Conservation (phyloP, 2,797 vertebrate genomes). For the Bovichtus diacanthus region DNA sequence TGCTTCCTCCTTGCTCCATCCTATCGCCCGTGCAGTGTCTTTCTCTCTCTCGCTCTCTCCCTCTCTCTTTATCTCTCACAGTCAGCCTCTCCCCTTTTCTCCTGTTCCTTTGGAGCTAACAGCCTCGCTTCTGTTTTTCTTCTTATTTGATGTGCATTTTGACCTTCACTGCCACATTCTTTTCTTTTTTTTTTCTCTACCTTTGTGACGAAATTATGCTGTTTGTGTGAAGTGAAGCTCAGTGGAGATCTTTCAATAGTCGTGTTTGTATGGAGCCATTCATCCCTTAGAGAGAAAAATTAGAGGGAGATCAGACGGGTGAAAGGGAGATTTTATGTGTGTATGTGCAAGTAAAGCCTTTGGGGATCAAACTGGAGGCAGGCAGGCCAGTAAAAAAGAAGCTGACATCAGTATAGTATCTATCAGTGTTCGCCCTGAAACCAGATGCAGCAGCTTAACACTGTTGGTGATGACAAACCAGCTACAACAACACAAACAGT, state of each 20-base stretch:
- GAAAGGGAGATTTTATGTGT: slow-evolving; percentile 51
- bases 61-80: slow-evolving; percentile 66
- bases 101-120: slow-evolving; percentile 41
- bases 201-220: slow-evolving; percentile 43
- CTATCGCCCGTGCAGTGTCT: slow-evolving; percentile 22
- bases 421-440: slow-evolving; percentile 49
- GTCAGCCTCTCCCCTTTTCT: slow-evolving; percentile 63
- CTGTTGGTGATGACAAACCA: slow-evolving; percentile 50
- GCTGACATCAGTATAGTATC: slow-evolving; percentile 66
- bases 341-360: slow-evolving; percentile 48
- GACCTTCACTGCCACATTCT: slow-evolving; percentile 68
- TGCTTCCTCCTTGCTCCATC: slow-evolving; percentile 38
- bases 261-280: slow-evolving; percentile 36
- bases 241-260: slow-evolving; percentile 42
- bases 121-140: slow-evolving; percentile 43
- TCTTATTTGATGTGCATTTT: slow-evolving; percentile 50
- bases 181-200: slow-evolving; percentile 27
- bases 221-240: slow-evolving; percentile 36
- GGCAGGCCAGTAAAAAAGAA: slow-evolving; percentile 55
- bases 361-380: slow-evolving; percentile 59
- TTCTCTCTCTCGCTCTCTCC: slow-evolving; percentile 37
- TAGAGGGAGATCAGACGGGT: slow-evolving; percentile 55
- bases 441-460: slow-evolving; percentile 57
- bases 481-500: slow-evolving; percentile 46
- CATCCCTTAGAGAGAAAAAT: slow-evolving; percentile 51